phyloP scores from a whole-genome alignment of 2,113 vertebrate genomes.

The Rhadina sibilatrix region DNA sequence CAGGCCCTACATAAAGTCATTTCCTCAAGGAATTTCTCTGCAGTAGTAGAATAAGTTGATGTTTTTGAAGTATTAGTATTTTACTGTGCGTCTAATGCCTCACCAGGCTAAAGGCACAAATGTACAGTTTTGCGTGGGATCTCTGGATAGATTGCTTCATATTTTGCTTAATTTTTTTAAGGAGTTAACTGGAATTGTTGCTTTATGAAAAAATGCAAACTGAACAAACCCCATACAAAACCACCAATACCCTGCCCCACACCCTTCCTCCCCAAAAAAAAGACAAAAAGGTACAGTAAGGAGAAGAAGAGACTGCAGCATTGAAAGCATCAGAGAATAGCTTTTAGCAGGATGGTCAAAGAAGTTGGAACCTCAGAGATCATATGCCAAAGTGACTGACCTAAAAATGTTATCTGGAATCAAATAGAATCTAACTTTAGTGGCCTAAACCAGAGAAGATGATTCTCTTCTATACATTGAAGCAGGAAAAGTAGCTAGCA shows the following conservation, averaged over 20 bases:
- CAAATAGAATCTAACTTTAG: background rate
- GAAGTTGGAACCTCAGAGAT: background rate
- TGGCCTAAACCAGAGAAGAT: background rate
- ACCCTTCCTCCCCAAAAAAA: no score
- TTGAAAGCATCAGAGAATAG: background rate
- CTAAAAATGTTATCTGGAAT: background rate
- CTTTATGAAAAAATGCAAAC: background rate
- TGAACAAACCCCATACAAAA: background rate
- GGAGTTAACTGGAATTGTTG: background rate
- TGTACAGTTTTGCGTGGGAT: background rate
- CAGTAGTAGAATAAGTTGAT: background rate
- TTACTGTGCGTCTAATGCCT: background rate
- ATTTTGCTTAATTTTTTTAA: background rate
- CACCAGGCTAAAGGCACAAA: background rate
- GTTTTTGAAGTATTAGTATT: background rate
- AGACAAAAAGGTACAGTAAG: rapidly evolving
- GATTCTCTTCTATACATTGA: background rate
- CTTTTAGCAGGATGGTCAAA: background rate
- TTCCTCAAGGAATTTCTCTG: background rate
- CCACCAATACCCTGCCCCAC: no score
- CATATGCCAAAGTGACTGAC: background rate
- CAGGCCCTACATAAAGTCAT: background rate
- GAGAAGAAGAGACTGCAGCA: background rate
- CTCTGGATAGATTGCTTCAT: background rate
- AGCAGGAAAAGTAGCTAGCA: background rate